Evolutionary conservation across 2,113 vertebrate genomes (phyloP).

Genomic region (Thryonomys swinderianus): DNA sequence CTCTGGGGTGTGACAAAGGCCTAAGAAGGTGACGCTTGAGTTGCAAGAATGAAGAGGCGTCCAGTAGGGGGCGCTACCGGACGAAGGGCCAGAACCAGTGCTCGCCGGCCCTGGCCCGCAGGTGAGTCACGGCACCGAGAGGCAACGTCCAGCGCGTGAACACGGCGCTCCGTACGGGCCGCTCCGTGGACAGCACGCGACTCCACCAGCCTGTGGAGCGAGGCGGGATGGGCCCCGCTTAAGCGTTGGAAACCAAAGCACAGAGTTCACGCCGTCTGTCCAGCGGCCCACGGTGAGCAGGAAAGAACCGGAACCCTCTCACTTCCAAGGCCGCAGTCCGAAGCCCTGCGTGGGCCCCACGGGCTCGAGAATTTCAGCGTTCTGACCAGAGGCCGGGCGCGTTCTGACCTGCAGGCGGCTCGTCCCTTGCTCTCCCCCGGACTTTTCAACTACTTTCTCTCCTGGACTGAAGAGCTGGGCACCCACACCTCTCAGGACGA

Average conservation of each 20-base stretch:
- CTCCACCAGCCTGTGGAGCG: background rate
- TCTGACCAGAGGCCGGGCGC: background rate
- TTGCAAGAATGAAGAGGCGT: background rate
- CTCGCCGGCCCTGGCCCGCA: fast-evolving
- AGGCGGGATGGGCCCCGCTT: background rate
- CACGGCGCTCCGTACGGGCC: background rate
- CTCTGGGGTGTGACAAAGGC: constrained; percentile 19
- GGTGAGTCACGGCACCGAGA: background rate
- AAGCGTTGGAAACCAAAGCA: background rate
- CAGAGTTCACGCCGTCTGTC: background rate
- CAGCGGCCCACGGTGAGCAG: background rate
- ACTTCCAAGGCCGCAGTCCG: background rate
- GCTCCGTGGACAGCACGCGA: background rate
- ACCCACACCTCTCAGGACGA: background rate
- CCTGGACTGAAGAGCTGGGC: background rate
- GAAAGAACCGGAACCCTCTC: background rate
- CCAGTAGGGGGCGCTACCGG: background rate
- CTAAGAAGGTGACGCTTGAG: background rate
- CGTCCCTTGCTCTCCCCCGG: background rate
- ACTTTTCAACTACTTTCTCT: background rate
- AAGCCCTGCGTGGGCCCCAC: background rate
- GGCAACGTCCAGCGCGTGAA: background rate
- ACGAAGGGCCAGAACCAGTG: background rate
- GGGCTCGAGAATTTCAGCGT: background rate
- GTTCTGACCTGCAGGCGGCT: background rate